Base-by-base conservation (phyloP, 1,140 invertebrate species). In the Acromyrmex echinatior region DNA sequence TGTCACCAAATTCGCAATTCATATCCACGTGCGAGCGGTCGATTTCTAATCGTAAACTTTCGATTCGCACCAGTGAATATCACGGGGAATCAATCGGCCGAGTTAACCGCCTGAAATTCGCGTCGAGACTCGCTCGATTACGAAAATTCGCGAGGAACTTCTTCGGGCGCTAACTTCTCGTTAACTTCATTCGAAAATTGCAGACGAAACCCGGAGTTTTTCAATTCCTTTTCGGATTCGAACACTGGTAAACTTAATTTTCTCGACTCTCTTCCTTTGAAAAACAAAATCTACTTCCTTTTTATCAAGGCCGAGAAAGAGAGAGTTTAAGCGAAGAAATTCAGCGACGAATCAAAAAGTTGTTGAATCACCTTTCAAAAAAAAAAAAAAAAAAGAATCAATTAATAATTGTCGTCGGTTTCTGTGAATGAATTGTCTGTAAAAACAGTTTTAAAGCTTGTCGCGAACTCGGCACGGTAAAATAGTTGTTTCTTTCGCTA, bases 121-220 rank as follows among this genome's bases (percentile, higher is more conserved):
- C 35, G 53, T 82, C 68, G 25, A 16, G n/a, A 31, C 49, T 31
- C 21, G 68, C 35, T 73, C 51, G 80, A 82, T 82, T 82, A 82
- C 80, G 80, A 81, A 81, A 81, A 70, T 81, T 81, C 79, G 35
- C 66, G 21, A 16, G 18, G 31, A 63, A 76, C 21, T 84, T 84
- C 53, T 60, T 60, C 49, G 14, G 21, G 14, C 1, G 39, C 53
- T 18, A 73, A 60, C 66, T 60, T 58, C n/a, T 62, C 53, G 68
- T 35, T 18, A 21, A 39, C 49, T 45, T 53, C 21, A 1, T 51
- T 60, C 53, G 53, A 25, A 49, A 68, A 49, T 70, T 62, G 7
- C 58, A 16, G 56, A n/a, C 78, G 49, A 80, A 73, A 31, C 25
- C 25, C 66, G 51, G 25, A 70, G 3, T 74, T 82, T 74, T 82